Evolutionary conservation across 2,888 invertebrate species (phyloP).

Genomic region (Stenodera caucasica): DNA sequence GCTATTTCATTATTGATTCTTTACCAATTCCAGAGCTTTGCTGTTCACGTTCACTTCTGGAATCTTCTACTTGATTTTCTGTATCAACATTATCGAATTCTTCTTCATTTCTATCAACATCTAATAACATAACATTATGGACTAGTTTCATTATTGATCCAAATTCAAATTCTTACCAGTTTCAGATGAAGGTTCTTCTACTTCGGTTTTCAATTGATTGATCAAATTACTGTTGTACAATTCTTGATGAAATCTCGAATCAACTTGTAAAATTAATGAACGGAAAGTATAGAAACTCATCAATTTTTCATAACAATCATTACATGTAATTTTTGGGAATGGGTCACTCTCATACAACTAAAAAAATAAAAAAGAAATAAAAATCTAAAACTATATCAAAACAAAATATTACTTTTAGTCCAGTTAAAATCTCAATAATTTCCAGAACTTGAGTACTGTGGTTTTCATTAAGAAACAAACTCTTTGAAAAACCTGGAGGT

Average conservation of each 20-base stretch:
- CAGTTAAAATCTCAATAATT: neutral
- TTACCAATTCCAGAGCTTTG: neutral
- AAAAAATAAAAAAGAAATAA: neutral
- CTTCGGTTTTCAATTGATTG: neutral
- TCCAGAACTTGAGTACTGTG: neutral
- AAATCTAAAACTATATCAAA: neutral
- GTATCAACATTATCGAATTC: neutral
- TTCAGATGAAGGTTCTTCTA: neutral
- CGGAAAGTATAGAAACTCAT: neutral
- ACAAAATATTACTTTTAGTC: neutral
- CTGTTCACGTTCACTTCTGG: neutral
- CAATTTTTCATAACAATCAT: neutral
- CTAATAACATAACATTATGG: neutral
- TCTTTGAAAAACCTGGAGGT: neutral
- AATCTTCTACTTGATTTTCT: neutral
- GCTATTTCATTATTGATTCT: neutral
- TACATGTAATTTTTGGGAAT: neutral
- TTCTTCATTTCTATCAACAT: neutral
- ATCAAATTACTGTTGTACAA: neutral
- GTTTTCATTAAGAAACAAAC: neutral
- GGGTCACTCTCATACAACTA: conserved; percentile 2
- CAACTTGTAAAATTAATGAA: neutral
- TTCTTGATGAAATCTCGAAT: neutral
- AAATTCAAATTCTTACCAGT: neutral
- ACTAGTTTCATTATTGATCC: neutral